These are phyloP conservation scores for Volucella zonaria DNA, from an alignment of 2,888 invertebrate genomes.

Conservation along the genomic window DNA sequence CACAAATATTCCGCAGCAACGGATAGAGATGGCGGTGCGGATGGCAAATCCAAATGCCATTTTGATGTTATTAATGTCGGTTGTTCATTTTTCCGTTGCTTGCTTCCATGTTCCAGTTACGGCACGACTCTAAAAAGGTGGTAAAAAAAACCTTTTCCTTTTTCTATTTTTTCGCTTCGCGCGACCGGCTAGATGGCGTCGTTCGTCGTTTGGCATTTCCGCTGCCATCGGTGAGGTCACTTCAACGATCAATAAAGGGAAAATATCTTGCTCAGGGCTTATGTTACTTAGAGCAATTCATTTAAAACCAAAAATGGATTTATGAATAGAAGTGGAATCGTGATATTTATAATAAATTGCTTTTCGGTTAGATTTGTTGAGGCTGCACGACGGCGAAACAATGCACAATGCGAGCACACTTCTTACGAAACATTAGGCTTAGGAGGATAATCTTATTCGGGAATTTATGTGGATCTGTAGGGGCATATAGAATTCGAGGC, in stretches of 20 bases:
- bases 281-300: constrained; percentile 69
- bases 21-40: too few relatives aligned
- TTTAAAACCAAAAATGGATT: constrained; percentile 75
- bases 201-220: constrained; percentile 30
- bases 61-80: constrained; percentile 57
- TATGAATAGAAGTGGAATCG: constrained; percentile 76
- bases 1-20: constrained; percentile 52
- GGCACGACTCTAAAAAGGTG: constrained; percentile 55
- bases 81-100: constrained; percentile 52
- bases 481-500: neutral
- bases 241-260: constrained; percentile 41
- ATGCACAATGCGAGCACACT: constrained; percentile 12
- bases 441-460: constrained; percentile 30
- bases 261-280: constrained; percentile 60
- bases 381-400: constrained; percentile 30
- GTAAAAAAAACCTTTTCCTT: constrained; percentile 39
- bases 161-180: constrained; percentile 30
- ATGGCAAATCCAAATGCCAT: constrained; percentile 52
- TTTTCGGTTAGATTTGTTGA: constrained; percentile 32
- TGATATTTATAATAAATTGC: constrained; percentile 80
- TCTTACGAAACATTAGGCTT: constrained; percentile 7
- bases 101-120: constrained; percentile 64
- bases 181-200: neutral
- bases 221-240: constrained; percentile 60
- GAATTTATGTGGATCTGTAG: constrained; percentile 9